Evolutionary conservation across 2,888 invertebrate genomes (phyloP).

Genomic region (Ctena decussata): DNA sequence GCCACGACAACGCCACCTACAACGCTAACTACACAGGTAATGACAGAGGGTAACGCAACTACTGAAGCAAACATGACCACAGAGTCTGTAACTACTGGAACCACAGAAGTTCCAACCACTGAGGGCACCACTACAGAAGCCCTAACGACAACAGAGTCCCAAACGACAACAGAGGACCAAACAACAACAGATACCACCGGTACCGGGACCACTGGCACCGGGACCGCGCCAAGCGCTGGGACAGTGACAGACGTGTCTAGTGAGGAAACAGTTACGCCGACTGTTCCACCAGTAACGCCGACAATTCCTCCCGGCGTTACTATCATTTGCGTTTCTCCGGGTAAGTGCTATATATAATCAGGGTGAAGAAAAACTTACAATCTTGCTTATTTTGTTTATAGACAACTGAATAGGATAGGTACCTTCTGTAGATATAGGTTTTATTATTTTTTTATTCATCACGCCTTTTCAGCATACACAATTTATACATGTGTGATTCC

Average conservation of each 20-base stretch:
- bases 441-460: too few species aligned
- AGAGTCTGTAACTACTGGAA: not conserved
- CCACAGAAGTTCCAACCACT: not conserved
- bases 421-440: too few species aligned
- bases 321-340: not conserved
- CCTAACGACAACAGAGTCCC: not conserved
- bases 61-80: not conserved
- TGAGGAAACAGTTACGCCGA: not conserved
- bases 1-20: not conserved
- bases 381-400: too few species aligned
- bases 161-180: not conserved
- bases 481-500: too few species aligned
- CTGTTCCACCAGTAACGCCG: not conserved
- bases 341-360: too few species aligned
- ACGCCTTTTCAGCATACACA: too few species aligned
- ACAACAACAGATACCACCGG: not conserved
- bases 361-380: too few species aligned
- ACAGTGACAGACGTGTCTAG: too few species aligned
- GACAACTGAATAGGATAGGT: too few species aligned
- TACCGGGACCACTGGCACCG: not conserved
- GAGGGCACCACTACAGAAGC: not conserved
- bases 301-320: not conserved
- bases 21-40: not conserved
- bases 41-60: not conserved
- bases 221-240: too few species aligned